phyloP scores from a whole-genome alignment of 2,888 invertebrate species.

The Andrena bucephala region DNA sequence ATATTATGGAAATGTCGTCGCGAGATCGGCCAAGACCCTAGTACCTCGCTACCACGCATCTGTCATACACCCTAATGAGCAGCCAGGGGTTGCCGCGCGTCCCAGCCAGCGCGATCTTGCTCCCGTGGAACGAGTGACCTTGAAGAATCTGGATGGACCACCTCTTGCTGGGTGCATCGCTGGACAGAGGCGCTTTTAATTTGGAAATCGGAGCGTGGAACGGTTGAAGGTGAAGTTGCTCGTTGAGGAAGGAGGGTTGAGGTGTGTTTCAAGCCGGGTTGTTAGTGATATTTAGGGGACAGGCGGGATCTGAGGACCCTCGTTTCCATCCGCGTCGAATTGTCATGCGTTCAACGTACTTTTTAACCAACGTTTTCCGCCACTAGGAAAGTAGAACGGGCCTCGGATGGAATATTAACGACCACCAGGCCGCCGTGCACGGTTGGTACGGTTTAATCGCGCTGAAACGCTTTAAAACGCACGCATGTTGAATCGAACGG shows the following conservation, averaged over 20 bases:
- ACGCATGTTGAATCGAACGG: constrained; percentile 22
- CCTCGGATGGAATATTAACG: constrained; percentile 44
- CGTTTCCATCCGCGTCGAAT: constrained; percentile 40
- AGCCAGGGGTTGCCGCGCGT: constrained; percentile 27
- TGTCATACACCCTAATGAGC: constrained; percentile 83
- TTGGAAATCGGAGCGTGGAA: no score
- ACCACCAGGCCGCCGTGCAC: not conserved
- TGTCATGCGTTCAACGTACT: constrained; percentile 42
- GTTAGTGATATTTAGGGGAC: constrained; percentile 10
- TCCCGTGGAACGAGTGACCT: constrained; percentile 55
- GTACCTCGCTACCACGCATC: constrained; percentile 68
- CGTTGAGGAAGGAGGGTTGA: no score
- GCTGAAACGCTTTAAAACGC: constrained; percentile 8
- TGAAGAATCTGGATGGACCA: no score
- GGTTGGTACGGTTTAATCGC: constrained; percentile 33
- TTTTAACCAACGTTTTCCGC: constrained; percentile 39
- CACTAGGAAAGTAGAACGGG: constrained; percentile 46
- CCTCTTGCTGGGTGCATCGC: no score
- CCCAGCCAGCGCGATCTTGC: constrained; percentile 20
- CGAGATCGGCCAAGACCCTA: constrained; percentile 52
- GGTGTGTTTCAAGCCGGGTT: not conserved
- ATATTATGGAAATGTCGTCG: constrained; percentile 83
- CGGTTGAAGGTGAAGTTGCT: no score
- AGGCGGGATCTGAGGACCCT: constrained; percentile 3
- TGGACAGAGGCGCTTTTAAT: no score